phyloP scores from a whole-genome alignment of 2,797 vertebrate genomes.

The Clarias laeviceps region DNA sequence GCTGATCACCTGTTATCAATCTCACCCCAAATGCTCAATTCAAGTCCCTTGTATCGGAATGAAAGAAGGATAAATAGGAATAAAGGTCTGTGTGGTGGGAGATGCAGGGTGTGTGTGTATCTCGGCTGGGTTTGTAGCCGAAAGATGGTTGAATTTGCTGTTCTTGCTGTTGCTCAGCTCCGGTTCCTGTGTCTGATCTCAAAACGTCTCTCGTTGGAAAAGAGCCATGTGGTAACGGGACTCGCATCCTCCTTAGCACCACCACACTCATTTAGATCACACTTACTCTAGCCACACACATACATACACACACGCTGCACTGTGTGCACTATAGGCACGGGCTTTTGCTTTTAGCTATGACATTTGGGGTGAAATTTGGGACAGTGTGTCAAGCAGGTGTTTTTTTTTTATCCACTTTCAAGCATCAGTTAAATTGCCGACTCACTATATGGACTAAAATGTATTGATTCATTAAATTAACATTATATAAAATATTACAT shows the following conservation, averaged over 20 bases:
- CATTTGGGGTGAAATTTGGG: constrained; percentile 30
- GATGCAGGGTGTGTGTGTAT: constrained; percentile 64
- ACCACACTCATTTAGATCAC: constrained; percentile 54
- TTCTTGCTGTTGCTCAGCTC: constrained; percentile 77
- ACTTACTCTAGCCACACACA: constrained; percentile 16
- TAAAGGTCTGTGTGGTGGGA: constrained; percentile 60
- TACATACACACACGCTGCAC: constrained; percentile 7
- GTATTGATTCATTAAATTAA: background rate
- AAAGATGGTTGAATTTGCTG: constrained; percentile 31
- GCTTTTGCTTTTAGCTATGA: constrained; percentile 23
- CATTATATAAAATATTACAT: no score
- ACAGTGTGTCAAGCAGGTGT: constrained; percentile 30
- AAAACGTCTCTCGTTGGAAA: constrained; percentile 76
- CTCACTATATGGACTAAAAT: background rate
- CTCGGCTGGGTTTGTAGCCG: constrained; percentile 58
- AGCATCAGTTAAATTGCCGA: background rate
- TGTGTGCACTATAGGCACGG: constrained; percentile 8
- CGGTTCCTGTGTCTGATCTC: constrained; percentile 73
- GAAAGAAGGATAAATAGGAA: constrained; percentile 47
- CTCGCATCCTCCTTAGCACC: constrained; percentile 54
- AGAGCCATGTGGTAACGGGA: constrained; percentile 69
- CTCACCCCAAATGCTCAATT: constrained; percentile 65
- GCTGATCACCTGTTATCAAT: constrained; percentile 68
- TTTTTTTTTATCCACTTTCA: constrained; percentile 28
- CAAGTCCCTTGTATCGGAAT: constrained; percentile 58